phyloP scores from a whole-genome alignment of 2,888 invertebrate species.

The Melieria omissa region DNA sequence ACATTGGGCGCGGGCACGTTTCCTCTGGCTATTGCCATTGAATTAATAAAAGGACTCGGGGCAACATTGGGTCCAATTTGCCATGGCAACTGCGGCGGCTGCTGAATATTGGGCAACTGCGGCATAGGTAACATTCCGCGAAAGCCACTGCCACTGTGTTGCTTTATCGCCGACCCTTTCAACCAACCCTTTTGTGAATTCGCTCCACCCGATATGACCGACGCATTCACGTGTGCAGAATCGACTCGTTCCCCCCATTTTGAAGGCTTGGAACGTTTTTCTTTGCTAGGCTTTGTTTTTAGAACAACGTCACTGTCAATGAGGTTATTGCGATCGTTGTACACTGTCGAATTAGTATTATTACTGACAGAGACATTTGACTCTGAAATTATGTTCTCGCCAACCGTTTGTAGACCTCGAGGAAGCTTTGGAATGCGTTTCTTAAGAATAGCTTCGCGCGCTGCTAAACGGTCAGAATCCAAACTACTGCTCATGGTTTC shows the following conservation, averaged over 20 bases:
- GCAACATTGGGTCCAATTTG: constrained; percentile 44
- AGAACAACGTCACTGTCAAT: constrained; percentile 37
- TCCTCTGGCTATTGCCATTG: constrained; percentile 29
- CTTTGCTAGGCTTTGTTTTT: constrained; percentile 38
- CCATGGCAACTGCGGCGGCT: constrained; percentile 46
- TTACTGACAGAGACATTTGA: constrained; percentile 25
- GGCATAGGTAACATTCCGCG: constrained; percentile 46
- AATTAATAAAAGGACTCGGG: constrained; percentile 29
- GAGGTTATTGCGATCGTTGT: constrained; percentile 48
- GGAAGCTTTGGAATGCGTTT: constrained; percentile 67
- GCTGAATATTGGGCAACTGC: constrained; percentile 30
- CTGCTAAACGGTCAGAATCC: constrained; percentile 61
- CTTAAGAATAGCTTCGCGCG: constrained; percentile 64
- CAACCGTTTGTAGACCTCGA: constrained; percentile 15
- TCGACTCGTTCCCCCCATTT: constrained; percentile 61
- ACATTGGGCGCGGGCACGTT: constrained; percentile 56
- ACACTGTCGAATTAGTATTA: constrained; percentile 46
- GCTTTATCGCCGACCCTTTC: constrained; percentile 35
- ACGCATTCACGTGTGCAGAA: constrained; percentile 11
- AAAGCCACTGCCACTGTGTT: constrained; percentile 44
- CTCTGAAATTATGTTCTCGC: constrained; percentile 36
- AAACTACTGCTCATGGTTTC: constrained; percentile 47
- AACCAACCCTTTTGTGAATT: constrained; percentile 31
- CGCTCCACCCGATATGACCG: not conserved
- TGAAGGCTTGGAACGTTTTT: constrained; percentile 58